A percentile compares a stretch with the other conserved stretches of the same genome.
phyloP scores from a whole-genome alignment of 2,113 vertebrate species.

The Pogonocichla stellata region DNA sequence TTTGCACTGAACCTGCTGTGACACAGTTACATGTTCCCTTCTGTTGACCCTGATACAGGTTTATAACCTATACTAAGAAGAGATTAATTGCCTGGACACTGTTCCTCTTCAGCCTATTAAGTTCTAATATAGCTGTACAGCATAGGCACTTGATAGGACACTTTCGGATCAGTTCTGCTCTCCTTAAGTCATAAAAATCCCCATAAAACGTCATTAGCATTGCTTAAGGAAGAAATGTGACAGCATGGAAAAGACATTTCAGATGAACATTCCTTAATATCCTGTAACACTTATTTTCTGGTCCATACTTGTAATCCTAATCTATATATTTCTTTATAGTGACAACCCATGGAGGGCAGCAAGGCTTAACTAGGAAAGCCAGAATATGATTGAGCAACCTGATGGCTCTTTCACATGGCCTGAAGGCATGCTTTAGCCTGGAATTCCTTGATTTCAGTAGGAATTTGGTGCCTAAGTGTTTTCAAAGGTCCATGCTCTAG shows the following conservation, averaged over 20 bases:
- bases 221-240: neutral
- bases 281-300: neutral
- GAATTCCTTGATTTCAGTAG: neutral
- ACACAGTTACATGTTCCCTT: accelerated
- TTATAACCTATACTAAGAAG: neutral
- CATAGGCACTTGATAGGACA: neutral
- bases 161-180: neutral
- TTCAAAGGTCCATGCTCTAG: neutral
- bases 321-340: neutral
- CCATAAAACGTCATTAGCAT: neutral
- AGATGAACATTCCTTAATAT: neutral
- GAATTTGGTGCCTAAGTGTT: neutral
- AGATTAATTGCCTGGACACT: neutral
- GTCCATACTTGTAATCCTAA: neutral
- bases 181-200: neutral
- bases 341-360: neutral
- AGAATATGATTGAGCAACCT: neutral
- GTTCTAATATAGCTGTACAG: neutral
- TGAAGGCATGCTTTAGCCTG: neutral
- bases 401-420: neutral
- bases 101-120: neutral
- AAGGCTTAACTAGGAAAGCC: neutral
- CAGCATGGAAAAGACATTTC: neutral
- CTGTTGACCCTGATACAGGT: neutral
- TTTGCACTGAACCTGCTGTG: neutral